Conservation (phyloP, 2,888 invertebrate genomes). For the Isoperla grammatica region DNA sequence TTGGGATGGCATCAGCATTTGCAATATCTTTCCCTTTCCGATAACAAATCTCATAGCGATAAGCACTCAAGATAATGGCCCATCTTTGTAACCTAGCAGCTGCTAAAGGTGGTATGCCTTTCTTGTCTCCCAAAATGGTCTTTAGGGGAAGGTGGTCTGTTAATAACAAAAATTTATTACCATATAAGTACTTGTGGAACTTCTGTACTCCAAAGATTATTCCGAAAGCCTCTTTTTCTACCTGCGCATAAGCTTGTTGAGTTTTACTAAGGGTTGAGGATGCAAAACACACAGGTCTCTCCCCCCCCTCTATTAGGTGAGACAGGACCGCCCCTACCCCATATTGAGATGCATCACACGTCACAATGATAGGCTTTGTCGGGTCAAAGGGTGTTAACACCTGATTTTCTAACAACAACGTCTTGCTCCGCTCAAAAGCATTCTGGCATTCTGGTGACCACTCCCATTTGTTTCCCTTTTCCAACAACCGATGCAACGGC, state of each 20-base stretch:
- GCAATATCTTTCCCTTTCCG: neutral
- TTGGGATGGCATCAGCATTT: neutral
- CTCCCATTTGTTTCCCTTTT: neutral
- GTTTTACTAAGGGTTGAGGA: neutral
- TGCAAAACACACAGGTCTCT: conserved; percentile 11
- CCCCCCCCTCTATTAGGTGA: neutral
- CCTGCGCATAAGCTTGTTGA: neutral
- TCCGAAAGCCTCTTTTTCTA: conserved; percentile 1
- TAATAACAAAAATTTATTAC: neutral
- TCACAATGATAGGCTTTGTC: conserved; percentile 18
- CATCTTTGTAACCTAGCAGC: neutral
- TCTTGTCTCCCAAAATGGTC: neutral
- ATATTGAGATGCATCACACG: conserved; percentile 24
- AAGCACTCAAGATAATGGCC: neutral
- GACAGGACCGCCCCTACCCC: conserved; percentile 27
- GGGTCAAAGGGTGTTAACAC: conserved; percentile 24
- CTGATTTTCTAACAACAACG: neutral
- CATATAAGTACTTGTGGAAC: neutral
- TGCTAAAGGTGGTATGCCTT: neutral
- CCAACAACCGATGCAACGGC: neutral
- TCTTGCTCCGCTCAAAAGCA: neutral
- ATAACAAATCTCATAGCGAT: neutral
- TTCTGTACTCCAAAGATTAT: neutral
- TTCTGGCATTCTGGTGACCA: neutral
- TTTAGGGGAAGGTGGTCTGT: neutral